Evolutionary conservation across 2,888 invertebrate species (phyloP).

Genomic region (Macrosiphum euphorbiae): DNA sequence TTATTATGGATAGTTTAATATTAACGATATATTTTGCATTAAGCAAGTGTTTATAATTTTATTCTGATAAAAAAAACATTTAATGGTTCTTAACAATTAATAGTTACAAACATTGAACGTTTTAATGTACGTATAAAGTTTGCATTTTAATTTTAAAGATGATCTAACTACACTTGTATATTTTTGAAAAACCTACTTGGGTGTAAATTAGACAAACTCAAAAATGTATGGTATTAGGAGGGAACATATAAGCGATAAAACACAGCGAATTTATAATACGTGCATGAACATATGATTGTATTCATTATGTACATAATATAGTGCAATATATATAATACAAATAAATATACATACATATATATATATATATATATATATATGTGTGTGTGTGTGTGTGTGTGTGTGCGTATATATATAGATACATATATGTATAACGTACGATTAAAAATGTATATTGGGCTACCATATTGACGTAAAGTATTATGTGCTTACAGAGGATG

Average conservation of each 20-base stretch:
- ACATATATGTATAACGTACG: not conserved
- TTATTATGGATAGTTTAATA: too few relatives aligned
- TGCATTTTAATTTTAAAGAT: not conserved
- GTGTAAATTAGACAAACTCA: not conserved
- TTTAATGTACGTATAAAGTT: not conserved
- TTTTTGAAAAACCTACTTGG: not conserved
- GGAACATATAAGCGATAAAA: not conserved
- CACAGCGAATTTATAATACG: not conserved
- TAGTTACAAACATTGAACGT: not conserved
- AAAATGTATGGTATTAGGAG: not conserved
- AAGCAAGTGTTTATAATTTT: too few relatives aligned
- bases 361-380: not conserved
- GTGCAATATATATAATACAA: too few relatives aligned
- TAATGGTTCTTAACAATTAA: not conserved
- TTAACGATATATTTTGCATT: too few relatives aligned
- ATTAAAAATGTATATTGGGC: conserved; percentile 41
- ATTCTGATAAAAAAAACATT: too few relatives aligned
- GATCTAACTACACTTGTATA: not conserved
- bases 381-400: too few relatives aligned
- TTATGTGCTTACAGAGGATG: conserved; percentile 35
- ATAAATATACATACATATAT: too few relatives aligned
- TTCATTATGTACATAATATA: not conserved
- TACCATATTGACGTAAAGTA: conserved; percentile 52
- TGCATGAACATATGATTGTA: not conserved
- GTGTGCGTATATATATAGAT: not conserved